Evolutionary conservation across 1,140 invertebrate genomes (phyloP), one percentile per base, ranked within the genome.

Genomic region (Dryas iulia): DNA sequence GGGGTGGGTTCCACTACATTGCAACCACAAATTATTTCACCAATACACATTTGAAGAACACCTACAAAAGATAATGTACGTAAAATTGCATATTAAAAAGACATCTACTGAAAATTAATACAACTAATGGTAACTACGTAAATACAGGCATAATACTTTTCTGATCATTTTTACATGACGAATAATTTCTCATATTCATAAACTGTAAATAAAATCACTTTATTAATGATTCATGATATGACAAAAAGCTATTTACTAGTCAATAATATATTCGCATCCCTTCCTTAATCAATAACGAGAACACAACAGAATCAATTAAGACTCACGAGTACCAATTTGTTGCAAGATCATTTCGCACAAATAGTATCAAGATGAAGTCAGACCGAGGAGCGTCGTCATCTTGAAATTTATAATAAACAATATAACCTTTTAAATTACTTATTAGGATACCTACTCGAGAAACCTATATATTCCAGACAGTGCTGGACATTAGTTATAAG

Each of bases 271-370:
- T 54, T 54, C 52, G 70, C 60, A 69, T 69, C 54, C 30, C 57
- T 63, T 12, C 31, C 11, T 54, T 53, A 69, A 52, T 47, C 24
- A 59, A 61, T 69, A 67, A 58, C 23, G 23, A 18, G 18, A 54
- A 59, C 33, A 60, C 53, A 74, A 63, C 69, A 69, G 57, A 66
- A 77, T 76, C 79, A 78, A 83, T 82, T 78, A 75, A 71, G 69
- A 78, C 56, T 60, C 67, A 80, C 74, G 73, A 76, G 66, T 72
- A 74, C 74, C 66, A 77, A 80, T 75, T 77, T 79, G 67, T 70
- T 70, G 67, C 76, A 79, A 79, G 74, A 80, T 76, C 78, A 78
- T 79, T 79, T 79, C 60, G 65, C 72, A 70, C 59, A 68, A 69
- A 73, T 73, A 71, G 64, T 59, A 63, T 53, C 23, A 59, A 68